A percentile compares a stretch with the other conserved stretches of the same genome.
Evolutionary conservation across 2,888 invertebrate species (phyloP).

Genomic region (Pseudoips prasinana): DNA sequence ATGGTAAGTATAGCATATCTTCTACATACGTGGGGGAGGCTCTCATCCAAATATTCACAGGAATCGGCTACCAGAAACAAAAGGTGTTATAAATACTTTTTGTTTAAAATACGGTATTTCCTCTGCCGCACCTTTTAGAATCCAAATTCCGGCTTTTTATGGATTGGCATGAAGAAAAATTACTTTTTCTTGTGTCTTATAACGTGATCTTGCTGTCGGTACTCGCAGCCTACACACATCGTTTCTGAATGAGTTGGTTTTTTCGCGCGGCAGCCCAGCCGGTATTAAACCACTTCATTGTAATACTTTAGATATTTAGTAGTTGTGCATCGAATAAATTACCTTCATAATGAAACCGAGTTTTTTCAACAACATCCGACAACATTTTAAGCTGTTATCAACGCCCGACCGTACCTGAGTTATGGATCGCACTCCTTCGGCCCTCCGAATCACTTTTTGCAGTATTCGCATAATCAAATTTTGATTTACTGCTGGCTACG

Average conservation of each 20-base stretch:
- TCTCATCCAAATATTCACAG: no score
- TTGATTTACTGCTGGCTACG: slow-evolving; percentile 64
- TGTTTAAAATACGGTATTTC: no score
- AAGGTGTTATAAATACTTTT: no score
- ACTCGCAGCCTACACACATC: slow-evolving; percentile 39
- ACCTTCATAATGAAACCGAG: slow-evolving; percentile 49
- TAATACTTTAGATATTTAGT: slow-evolving; percentile 66
- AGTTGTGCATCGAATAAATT: slow-evolving; percentile 59
- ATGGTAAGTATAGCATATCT: no score
- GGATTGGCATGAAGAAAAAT: no score
- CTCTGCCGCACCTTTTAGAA: no score
- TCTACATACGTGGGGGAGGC: no score
- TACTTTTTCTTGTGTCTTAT: no score
- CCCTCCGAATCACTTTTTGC: slow-evolving; percentile 46
- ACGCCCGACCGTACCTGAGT: slow-evolving; percentile 49
- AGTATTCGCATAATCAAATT: slow-evolving; percentile 63
- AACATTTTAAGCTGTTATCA: slow-evolving; percentile 62
- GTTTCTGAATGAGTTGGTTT: slow-evolving; percentile 47
- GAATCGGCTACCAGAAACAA: no score
- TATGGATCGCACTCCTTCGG: slow-evolving; percentile 33
- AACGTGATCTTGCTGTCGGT: slow-evolving; percentile 11
- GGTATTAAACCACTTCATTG: slow-evolving; percentile 63
- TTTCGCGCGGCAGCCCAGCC: slow-evolving; percentile 37
- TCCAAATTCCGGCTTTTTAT: no score
- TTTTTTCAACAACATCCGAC: slow-evolving; percentile 50